Evolutionary conservation across 2,797 vertebrate genomes (phyloP).

Genomic region (Mallotus villosus): DNA sequence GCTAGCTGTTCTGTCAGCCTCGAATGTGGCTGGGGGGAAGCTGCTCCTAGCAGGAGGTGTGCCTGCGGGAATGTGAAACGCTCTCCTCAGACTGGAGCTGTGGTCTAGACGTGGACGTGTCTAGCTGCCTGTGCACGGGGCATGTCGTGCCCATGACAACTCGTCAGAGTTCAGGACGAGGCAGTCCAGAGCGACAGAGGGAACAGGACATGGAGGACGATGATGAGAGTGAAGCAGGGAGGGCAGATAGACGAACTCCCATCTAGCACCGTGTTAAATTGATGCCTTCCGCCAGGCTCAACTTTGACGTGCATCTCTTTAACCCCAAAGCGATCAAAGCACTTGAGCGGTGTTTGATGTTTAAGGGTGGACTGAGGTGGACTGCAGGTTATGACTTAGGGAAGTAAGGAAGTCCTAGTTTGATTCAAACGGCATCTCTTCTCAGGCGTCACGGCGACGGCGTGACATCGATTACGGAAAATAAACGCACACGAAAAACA

Average conservation of each 20-base stretch:
- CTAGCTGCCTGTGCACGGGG: slow-evolving; percentile 42
- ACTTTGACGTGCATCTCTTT: slow-evolving; percentile 21
- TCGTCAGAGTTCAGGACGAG: slow-evolving; percentile 15
- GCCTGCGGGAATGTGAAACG: slow-evolving; percentile 45
- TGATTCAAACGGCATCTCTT: slow-evolving; percentile 37
- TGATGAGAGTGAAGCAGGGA: neutral
- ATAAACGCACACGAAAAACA: slow-evolving; percentile 43
- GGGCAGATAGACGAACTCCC: slow-evolving; percentile 15
- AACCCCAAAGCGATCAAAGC: slow-evolving; percentile 32
- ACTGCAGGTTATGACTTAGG: slow-evolving; percentile 30
- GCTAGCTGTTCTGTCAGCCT: slow-evolving; percentile 32
- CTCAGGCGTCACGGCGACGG: slow-evolving; percentile 33
- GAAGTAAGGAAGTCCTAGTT: slow-evolving; percentile 27
- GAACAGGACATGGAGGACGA: neutral
- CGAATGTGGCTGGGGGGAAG: slow-evolving; percentile 30
- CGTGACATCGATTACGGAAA: slow-evolving; percentile 56
- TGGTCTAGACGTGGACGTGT: slow-evolving; percentile 54
- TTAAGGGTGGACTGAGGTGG: no score
- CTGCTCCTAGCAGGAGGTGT: neutral
- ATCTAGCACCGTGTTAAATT: slow-evolving; percentile 32
- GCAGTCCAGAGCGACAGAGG: slow-evolving; percentile 37
- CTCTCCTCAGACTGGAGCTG: slow-evolving; percentile 49
- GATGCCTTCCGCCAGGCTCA: slow-evolving; percentile 36
- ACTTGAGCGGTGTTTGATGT: slow-evolving; percentile 36
- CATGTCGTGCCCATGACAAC: slow-evolving; percentile 29